Evolutionary conservation across 1,140 invertebrate species (phyloP), one percentile per base, ranked within the genome.

Genomic region (Drosophila pseudoananassae): DNA sequence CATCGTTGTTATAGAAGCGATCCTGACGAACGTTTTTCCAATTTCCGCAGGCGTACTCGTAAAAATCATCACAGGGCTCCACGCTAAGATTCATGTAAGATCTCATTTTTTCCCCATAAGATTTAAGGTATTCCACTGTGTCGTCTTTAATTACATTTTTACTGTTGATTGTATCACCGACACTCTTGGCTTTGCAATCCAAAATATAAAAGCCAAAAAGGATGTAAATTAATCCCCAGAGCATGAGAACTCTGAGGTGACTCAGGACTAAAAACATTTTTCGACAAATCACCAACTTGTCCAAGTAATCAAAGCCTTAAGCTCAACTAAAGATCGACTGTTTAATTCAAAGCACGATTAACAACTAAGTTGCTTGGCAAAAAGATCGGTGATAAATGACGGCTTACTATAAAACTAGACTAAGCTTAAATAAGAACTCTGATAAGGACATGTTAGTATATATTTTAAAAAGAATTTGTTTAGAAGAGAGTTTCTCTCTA

Each of bases 31-130:
- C 77, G 46, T 91, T 78, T 73, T 92, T 90, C 81, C 93, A 95
- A 58, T 94, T 94, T 0, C 95, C 95, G 60, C 95, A 95, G 4
- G 94, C 92, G 76, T 93, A 95, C 65, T 94, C 91, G 76, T 96
- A 96, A 84, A 96, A 96, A 80, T 96, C 94, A 10, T 95, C 93
- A 75, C 96, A 96, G 0, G 96, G 96, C 76, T 95, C 92, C 3
- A 94, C 93, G 3, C 77, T 92, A 10, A 83, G 76, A 65, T 95
- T 93, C 92, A 95, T 93, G 50, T 93, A 94, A 4, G 84, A 84
- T 12, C 93, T 58, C 63, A 94, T 91, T 25, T 68, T 47, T 0
- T 52, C 55, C 0, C 80, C 80, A 54, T 91, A 85, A 4, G 94
- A 93, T 63, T 93, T 93, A 29, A 77, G 52, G 15, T 51, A 78